Evolutionary conservation across 2,797 vertebrate species (phyloP).

Genomic region (Hemitrygon akajei): DNA sequence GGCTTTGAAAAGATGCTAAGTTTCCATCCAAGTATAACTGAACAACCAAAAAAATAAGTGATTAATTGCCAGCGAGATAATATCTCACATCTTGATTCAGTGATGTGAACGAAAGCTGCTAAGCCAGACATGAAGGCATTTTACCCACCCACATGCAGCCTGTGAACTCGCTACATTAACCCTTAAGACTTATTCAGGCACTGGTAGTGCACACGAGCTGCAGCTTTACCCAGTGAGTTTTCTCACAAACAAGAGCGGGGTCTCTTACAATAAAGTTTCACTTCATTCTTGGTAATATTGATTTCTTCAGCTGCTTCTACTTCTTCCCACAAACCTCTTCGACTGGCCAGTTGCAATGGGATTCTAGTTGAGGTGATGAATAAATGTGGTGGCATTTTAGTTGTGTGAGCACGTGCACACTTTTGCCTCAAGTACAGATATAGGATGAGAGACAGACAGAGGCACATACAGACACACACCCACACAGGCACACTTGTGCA

Average conservation of each 20-base stretch:
- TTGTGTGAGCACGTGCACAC: too few relatives aligned
- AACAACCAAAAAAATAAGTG: constrained; percentile 37
- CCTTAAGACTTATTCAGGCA: background rate
- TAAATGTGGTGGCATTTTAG: background rate
- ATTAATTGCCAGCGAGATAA: constrained; percentile 44
- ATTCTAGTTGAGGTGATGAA: background rate
- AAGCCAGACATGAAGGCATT: constrained; percentile 42
- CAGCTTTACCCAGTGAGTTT: background rate
- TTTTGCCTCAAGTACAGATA: too few relatives aligned
- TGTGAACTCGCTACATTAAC: constrained; percentile 43
- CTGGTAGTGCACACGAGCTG: background rate
- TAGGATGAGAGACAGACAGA: too few relatives aligned
- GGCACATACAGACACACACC: too few relatives aligned
- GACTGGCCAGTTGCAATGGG: background rate
- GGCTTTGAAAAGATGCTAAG: constrained; percentile 40
- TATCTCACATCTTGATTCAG: constrained; percentile 44
- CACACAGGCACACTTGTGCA: too few relatives aligned
- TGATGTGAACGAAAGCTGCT: constrained; percentile 43
- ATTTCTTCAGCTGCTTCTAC: background rate
- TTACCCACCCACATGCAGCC: constrained; percentile 38
- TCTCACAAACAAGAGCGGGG: background rate
- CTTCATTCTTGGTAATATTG: background rate
- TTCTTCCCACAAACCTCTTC: background rate
- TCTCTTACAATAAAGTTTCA: background rate
- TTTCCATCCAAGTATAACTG: constrained; percentile 43